Conservation (phyloP, 2,797 vertebrate genomes). For the Huso huso region DNA sequence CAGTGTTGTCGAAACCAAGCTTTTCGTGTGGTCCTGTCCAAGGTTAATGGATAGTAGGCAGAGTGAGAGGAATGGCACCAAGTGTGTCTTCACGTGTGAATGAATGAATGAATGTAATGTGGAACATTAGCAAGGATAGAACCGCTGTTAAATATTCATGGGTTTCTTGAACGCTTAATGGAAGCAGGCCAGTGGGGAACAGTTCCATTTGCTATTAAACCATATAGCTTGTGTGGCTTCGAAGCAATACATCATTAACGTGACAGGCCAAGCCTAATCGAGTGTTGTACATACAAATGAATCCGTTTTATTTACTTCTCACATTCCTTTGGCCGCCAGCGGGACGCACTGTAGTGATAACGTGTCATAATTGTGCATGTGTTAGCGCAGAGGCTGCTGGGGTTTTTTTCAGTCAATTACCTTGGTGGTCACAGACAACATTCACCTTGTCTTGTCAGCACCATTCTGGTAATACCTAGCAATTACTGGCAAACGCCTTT, state of each 20-base stretch:
- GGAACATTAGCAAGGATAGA: not conserved
- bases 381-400: no score
- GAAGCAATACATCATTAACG: slow-evolving; percentile 8
- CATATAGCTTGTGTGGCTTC: fast-evolving
- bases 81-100: no score
- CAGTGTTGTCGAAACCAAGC: no score
- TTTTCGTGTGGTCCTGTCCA: no score
- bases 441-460: no score
- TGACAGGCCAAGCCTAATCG: not conserved
- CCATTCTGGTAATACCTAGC: no score
- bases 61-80: no score
- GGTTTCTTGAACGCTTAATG: slow-evolving; percentile 12
- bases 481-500: no score
- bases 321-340: not conserved
- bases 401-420: no score
- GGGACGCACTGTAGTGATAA: not conserved
- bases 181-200: slow-evolving; percentile 13
- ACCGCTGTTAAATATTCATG: slow-evolving; percentile 6
- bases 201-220: slow-evolving; percentile 13
- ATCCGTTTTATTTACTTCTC: not conserved
- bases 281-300: not conserved
- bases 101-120: no score
- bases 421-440: no score
- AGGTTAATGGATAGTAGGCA: no score
- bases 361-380: not conserved